Evolutionary conservation across 2,888 invertebrate genomes (phyloP), one percentile per base, ranked within the genome.

Genomic region (Electrophaes corylata): DNA sequence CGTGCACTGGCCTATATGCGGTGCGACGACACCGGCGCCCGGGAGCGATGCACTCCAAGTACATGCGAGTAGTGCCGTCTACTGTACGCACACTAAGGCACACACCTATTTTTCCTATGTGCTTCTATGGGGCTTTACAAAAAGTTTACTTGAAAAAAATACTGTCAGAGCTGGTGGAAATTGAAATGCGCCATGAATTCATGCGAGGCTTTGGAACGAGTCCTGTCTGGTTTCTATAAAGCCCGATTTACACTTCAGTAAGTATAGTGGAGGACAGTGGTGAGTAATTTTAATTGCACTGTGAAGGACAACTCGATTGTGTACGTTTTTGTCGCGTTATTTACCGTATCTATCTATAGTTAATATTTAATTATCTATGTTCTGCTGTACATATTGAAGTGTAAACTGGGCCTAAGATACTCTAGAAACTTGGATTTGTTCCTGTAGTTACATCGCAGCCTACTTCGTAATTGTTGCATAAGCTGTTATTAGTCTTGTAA

Each of bases 1-100:
- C 91, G 91, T 91, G 91, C 91, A 91, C 84, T 91, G 91, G 88
- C 91, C 91, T 91, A 91, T 91, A 91, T 91, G 91, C 91, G 89
- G 91, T 91, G 83, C 91, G 91, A 90, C 91, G 91, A 91, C 91
- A 81, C 78, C 90, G 85, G 79, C 86, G 88, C 83, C 84, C 87
- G 91, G 91, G 91, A 91, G 90, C 91, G 91, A 89, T 91, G 91
- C 91, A 91, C 91, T 91, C 83, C 75, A 78, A 86, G 83, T 86
- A 88, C 88, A 83, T 83, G 71, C 75, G 75, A 75, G 68, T 78
- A 86, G 84, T 78, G 80, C 79, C 77, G 80, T 84, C 86, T 80
- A 87, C 87, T 86, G 81, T 75, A 87, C 87, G 82, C 88, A 90
- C 86, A 90, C 88, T 81, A 72, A 72, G 66, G 71, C 79, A 76